A percentile compares a stretch with the other conserved stretches of the same genome.
These are phyloP conservation scores for Andrena camellia DNA, from an alignment of 2,888 invertebrate species.

Conservation along the genomic window DNA sequence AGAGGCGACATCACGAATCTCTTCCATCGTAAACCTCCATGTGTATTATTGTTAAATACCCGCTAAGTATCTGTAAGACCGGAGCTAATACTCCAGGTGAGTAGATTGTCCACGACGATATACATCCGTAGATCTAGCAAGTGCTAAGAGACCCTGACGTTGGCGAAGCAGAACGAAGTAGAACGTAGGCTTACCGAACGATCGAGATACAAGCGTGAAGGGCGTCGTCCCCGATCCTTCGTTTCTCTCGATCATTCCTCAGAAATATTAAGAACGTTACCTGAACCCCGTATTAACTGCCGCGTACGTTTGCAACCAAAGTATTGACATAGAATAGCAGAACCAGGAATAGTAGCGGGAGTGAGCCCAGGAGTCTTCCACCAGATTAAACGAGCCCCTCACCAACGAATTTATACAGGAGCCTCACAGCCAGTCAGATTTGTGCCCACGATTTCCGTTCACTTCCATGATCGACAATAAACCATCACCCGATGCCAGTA, in stretches of 20 bases:
- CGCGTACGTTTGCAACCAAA: not conserved
- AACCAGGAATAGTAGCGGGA: not conserved
- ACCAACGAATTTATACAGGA: not conserved
- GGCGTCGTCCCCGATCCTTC: too few species aligned
- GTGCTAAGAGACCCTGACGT: not conserved
- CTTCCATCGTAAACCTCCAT: not conserved
- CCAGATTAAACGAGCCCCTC: not conserved
- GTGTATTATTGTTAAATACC: not conserved
- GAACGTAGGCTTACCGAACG: not conserved
- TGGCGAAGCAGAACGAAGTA: not conserved
- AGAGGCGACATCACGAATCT: too few species aligned
- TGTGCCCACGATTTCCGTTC: not conserved
- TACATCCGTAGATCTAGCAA: not conserved
- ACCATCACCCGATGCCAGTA: not conserved
- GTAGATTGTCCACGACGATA: not conserved
- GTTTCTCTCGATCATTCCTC: not conserved
- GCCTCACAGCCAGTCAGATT: not conserved
- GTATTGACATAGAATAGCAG: not conserved
- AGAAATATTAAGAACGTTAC: not conserved
- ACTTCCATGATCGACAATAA: slow-evolving; percentile 1
- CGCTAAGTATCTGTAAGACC: not conserved
- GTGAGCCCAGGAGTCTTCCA: not conserved
- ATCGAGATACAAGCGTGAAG: not conserved
- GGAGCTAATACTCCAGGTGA: not conserved
- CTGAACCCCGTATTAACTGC: not conserved